Evolutionary conservation across 2,797 vertebrate species (phyloP).

Genomic region (Brachyalestes nurse): DNA sequence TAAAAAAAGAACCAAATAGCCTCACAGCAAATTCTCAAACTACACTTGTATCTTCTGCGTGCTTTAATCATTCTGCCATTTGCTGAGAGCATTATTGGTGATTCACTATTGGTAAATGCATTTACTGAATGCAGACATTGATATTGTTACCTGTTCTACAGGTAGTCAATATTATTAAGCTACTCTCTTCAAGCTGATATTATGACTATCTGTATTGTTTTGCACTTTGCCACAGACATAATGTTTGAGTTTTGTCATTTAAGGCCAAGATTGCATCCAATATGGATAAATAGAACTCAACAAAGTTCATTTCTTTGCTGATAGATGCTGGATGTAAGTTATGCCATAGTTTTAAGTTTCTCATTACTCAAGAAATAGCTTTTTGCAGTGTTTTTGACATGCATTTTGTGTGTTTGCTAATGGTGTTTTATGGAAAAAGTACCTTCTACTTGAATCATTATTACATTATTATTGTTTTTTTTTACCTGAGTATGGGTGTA

Average conservation of each 20-base stretch:
- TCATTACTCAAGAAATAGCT: no score
- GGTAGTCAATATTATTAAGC: not conserved
- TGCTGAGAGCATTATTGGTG: not conserved
- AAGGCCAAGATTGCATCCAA: not conserved
- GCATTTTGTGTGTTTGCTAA: no score
- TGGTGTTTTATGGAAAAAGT: no score
- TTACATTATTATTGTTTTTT: no score
- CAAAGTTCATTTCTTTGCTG: not conserved
- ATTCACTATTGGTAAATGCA: not conserved
- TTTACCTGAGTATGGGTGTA: no score
- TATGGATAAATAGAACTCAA: not conserved
- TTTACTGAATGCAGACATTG: not conserved
- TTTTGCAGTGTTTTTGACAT: no score
- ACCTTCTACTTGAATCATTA: no score
- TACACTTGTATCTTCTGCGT: not conserved
- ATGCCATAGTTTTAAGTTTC: no score
- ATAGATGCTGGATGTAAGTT: not conserved
- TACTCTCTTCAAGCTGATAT: no score
- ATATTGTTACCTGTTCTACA: no score
- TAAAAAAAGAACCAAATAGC: not conserved
- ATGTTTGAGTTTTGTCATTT: not conserved
- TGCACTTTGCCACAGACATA: not conserved
- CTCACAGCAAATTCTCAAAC: not conserved
- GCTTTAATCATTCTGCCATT: not conserved
- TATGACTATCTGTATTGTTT: not conserved